These are phyloP conservation scores for Drosophila lutescens DNA, from an alignment of 2,888 invertebrate genomes.

Conservation along the genomic window DNA sequence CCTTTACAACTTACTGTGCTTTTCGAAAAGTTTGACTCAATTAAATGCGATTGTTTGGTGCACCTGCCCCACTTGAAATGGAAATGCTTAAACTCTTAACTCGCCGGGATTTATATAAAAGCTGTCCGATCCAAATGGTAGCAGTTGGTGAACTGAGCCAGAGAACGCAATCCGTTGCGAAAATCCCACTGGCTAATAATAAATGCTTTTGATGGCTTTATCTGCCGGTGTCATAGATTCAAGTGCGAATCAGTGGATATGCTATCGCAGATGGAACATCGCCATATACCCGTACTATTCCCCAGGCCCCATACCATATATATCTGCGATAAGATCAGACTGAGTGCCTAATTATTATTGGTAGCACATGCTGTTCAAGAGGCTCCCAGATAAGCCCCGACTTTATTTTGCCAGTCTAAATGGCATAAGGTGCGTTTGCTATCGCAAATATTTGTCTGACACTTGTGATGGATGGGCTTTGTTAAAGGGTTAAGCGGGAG, in stretches of 20 bases:
- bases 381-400: conserved; percentile 48
- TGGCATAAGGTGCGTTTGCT: conserved; percentile 14
- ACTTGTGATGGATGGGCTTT: conserved; percentile 33
- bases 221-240: conserved; percentile 40
- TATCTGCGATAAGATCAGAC: conserved; percentile 55
- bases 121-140: conserved; percentile 34
- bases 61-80: conserved; percentile 36
- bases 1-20: conserved; percentile 32
- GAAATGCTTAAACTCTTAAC: conserved; percentile 20
- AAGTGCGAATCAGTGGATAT: conserved; percentile 47
- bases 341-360: conserved; percentile 71
- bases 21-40: conserved; percentile 29
- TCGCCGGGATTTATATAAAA: conserved; percentile 17
- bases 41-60: conserved; percentile 29
- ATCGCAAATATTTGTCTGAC: conserved; percentile 38
- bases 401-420: conserved; percentile 19
- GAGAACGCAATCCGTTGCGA: conserved; percentile 6
- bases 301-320: background rate
- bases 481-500: background rate
- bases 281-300: background rate
- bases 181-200: conserved; percentile 36
- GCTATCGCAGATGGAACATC: conserved; percentile 27
- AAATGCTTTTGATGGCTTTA: conserved; percentile 37
- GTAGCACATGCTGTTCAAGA: conserved; percentile 57
- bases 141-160: conserved; percentile 36